These are phyloP conservation scores for Nezara viridula DNA, from an alignment of 2,888 invertebrate species.

Conservation along the genomic window DNA sequence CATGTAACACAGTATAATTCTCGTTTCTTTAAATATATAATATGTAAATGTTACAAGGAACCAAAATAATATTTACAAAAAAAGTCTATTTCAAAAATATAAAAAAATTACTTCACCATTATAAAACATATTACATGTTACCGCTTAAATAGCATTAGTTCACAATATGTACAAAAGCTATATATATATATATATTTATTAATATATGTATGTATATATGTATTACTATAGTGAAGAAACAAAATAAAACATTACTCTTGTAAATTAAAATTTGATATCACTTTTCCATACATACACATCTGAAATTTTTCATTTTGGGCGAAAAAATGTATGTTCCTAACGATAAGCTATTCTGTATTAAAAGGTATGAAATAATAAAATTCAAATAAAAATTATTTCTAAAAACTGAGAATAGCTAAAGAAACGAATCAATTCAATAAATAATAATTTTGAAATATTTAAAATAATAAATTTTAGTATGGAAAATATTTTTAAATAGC, in stretches of 20 bases:
- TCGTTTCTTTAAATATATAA: slow-evolving; percentile 14
- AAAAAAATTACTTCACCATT: slow-evolving; percentile 6
- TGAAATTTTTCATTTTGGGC: not conserved
- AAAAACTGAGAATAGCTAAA: not conserved
- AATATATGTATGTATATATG: slow-evolving; percentile 7
- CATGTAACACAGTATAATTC: slow-evolving; percentile 11
- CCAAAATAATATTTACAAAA: slow-evolving; percentile 52
- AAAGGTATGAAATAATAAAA: not conserved
- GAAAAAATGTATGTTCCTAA: not conserved
- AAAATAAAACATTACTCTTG: not conserved
- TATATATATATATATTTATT: not conserved
- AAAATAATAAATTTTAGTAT: not conserved
- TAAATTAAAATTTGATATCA: not conserved
- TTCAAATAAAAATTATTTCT: not conserved
- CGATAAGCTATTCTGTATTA: not conserved
- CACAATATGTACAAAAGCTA: slow-evolving; percentile 39
- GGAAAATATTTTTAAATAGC: not conserved
- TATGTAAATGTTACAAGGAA: slow-evolving; percentile 29
- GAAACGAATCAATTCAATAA: not conserved
- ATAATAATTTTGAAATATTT: not conserved
- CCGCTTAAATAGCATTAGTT: slow-evolving; percentile 56
- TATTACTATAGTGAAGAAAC: not conserved
- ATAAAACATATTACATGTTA: slow-evolving; percentile 52
- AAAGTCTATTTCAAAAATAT: slow-evolving; percentile 5
- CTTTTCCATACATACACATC: not conserved